Base-by-base conservation (phyloP, 2,888 invertebrate species). In the Caenorhabditis sp. region DNA sequence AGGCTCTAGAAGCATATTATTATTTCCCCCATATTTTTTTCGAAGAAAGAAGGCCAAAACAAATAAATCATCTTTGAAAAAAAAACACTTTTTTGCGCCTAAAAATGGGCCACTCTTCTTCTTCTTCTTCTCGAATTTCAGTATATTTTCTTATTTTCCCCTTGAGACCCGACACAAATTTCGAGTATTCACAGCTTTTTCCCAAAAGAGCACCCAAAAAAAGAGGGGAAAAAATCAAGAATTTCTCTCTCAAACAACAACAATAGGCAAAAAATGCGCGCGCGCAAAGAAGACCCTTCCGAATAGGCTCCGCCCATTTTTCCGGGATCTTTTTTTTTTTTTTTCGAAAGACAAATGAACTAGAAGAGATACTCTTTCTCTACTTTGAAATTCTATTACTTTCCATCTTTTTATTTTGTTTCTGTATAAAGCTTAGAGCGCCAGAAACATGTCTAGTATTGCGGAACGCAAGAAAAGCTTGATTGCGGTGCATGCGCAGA, bases 381-480 rank as follows among this genome's bases (percentile, higher is more conserved):
- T 58, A 58, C 57, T 58, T 58, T 27, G 17, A 58, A 58, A 58
- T 60, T 60, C 50, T 50, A 49, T 50, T 60, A 60, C 60, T 43
- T 43, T 43, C 17, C 3, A 17, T 43, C 43, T 43, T 43, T 43
- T 43, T 43, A 10, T 43, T 43, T 17, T 43, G 8, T 55, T 55
- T 50, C 59, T n/a, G 19, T 8, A 2, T 19, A 10, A 14, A 4
- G 26, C 2, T 37, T 21, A 14, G 10, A 14, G 21, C 10, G 5
- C 51, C 21, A 23, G 8, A 26, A 58, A 58, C 1, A 66, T 69
- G 69, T 63, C 69, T 12, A 3, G 5, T 31, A 6, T 17, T 3
- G 51, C 63, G 50, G 76, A 74, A 36, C 59, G 79, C 14, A 79
- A 79, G 58, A 79, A 79, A 58, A 73, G 72, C 51, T 66, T 79